phyloP scores from a whole-genome alignment of 2,113 vertebrate genomes.

The Hypanus sabinus region DNA sequence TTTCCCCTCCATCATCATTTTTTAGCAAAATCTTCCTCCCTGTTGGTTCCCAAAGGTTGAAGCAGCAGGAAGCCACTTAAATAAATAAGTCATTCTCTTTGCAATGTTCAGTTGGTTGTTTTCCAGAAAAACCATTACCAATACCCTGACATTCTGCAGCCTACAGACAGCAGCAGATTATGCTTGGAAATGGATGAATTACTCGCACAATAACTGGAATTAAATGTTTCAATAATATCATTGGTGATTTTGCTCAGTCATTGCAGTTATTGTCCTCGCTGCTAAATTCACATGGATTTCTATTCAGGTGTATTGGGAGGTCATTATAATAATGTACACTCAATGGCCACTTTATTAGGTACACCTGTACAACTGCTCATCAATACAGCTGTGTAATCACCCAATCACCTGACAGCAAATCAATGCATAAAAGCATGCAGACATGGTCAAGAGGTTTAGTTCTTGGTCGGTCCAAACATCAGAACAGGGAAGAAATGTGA shows the following conservation, averaged over 20 bases:
- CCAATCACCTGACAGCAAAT: too few species aligned
- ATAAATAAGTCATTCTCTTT: not conserved
- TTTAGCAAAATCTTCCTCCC: not conserved
- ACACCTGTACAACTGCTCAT: too few species aligned
- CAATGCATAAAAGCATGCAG: too few species aligned
- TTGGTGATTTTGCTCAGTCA: not conserved
- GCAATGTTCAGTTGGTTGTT: not conserved
- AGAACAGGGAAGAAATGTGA: too few species aligned
- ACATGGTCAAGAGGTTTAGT: too few species aligned
- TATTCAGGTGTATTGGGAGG: not conserved
- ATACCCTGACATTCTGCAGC: not conserved
- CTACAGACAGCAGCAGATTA: not conserved
- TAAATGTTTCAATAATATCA: not conserved
- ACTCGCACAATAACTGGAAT: not conserved
- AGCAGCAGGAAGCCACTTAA: not conserved
- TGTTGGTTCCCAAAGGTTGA: not conserved
- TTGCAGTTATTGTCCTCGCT: not conserved
- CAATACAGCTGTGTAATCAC: too few species aligned
- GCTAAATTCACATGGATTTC: not conserved
- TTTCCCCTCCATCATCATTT: not conserved
- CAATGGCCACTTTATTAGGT: too few species aligned
- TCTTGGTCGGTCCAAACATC: too few species aligned
- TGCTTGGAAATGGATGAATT: not conserved
- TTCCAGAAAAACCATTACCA: not conserved
- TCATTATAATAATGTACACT: not conserved